These are phyloP conservation scores for Hirtodrosophila cameraria DNA, from an alignment of 2,888 invertebrate species.

Conservation along the genomic window DNA sequence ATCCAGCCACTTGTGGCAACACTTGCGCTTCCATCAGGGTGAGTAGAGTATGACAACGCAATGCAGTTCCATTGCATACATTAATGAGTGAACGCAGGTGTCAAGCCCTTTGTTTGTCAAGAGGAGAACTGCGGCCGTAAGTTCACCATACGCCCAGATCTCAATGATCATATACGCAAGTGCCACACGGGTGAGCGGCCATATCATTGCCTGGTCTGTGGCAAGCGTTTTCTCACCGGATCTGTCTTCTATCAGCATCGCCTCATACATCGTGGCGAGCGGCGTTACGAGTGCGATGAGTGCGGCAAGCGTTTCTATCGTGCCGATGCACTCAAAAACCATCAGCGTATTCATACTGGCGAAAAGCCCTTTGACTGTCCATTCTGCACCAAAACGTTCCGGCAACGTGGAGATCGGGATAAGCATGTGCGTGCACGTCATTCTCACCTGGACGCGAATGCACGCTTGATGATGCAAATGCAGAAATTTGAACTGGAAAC, in stretches of 20 bases:
- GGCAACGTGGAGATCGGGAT: constrained; percentile 86
- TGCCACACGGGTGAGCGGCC: constrained; percentile 88
- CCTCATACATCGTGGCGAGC: constrained; percentile 87
- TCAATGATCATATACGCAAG: constrained; percentile 87
- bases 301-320: constrained; percentile 87
- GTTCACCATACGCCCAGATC: constrained; percentile 87
- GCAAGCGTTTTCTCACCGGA: constrained; percentile 87
- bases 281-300: constrained; percentile 87
- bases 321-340: constrained; percentile 87
- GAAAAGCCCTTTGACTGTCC: constrained; percentile 86
- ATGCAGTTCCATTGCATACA: background rate
- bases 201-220: constrained; percentile 87
- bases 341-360: constrained; percentile 87
- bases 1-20: constrained; percentile 88
- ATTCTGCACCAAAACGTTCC: constrained; percentile 85
- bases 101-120: constrained; percentile 87
- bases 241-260: constrained; percentile 88
- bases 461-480: constrained; percentile 83
- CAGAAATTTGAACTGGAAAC: constrained; percentile 82
- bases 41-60: constrained; percentile 18
- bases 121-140: constrained; percentile 86
- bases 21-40: constrained; percentile 88
- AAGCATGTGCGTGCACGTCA: constrained; percentile 86
- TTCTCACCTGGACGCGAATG: constrained; percentile 82
- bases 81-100: constrained; percentile 83